Evolutionary conservation across 2,888 invertebrate species (phyloP).

Genomic region (Syrista parreyssii): DNA sequence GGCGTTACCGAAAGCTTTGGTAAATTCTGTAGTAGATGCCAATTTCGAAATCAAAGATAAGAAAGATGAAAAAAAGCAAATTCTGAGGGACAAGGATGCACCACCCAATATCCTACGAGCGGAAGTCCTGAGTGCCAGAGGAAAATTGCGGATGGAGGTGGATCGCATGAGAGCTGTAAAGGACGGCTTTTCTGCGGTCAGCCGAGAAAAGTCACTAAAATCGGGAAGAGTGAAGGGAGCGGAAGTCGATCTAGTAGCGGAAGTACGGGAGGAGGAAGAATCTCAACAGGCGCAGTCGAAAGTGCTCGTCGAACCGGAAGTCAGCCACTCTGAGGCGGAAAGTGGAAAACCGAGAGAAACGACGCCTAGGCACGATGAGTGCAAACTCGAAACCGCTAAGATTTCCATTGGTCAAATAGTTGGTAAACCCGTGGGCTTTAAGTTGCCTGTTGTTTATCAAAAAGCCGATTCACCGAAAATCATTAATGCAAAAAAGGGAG

Average conservation of each 20-base stretch:
- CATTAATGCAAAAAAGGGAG: background rate
- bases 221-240: background rate
- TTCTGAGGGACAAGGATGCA: constrained; percentile 15
- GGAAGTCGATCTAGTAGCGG: background rate
- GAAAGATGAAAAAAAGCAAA: background rate
- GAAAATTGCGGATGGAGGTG: constrained; percentile 11
- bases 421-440: background rate
- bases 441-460: background rate
- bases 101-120: constrained; percentile 10
- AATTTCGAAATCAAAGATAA: background rate
- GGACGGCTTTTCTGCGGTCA: background rate
- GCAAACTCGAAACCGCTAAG: background rate
- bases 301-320: background rate
- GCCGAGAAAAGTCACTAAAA: background rate
- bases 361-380: background rate
- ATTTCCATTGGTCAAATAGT: background rate
- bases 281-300: background rate
- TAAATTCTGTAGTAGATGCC: background rate
- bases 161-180: background rate
- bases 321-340: background rate
- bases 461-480: background rate
- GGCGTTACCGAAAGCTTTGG: background rate
- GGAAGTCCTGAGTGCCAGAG: constrained; percentile 10
- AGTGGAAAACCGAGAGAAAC: background rate
- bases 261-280: background rate